Evolutionary conservation across 2,113 vertebrate genomes (phyloP), one percentile per base, ranked within the genome.

Genomic region (Platysternon megacephalum): DNA sequence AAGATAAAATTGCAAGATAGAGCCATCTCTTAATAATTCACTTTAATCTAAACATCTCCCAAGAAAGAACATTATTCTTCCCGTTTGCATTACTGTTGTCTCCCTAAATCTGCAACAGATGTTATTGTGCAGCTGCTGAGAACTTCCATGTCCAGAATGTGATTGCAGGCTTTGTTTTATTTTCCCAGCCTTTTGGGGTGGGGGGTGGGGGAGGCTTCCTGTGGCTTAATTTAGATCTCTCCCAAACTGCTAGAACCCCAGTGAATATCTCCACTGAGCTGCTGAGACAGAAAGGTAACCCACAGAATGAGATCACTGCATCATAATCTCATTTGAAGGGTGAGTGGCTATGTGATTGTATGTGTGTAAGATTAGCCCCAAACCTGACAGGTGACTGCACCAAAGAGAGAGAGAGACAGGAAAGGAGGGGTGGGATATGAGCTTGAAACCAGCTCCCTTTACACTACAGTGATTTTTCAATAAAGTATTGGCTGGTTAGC

Each of bases 51-150:
- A 94, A 35, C 12, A 51, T 88, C 74, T 87, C 35, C 42, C 52
- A 52, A 83, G 65, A 76, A 76, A 68, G 87, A 88, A 52, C 51
- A 19, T 22, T 83, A 26, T 72, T 93, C 95, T 93, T 56, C 26
- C 84, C 89, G 11, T 79, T 95, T 93, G 12, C 28, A 26, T 90
- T 91, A 79, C 19, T 87, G 55, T 24, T 46, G 52, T 78, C 21
- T 79, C 79, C 90, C 55, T 89, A 80, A 84, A 92, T 82, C 29
- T 80, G 26, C 82, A 93, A 29, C 48, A 93, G 42, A 53, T 87
- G 44, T 91, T 44, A 82, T 65, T 79, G 68, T 49, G 17, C 44
- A 80, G 84, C 26, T 87, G 24, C 82, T 89, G 68, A 95, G 92
- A 92, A 85, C 6, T 3, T 82, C 28, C 7, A 32, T 49, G 9